These are phyloP conservation scores for Brachionus calyciflorus DNA, from an alignment of 1,140 invertebrate species.

Conservation along the genomic window DNA sequence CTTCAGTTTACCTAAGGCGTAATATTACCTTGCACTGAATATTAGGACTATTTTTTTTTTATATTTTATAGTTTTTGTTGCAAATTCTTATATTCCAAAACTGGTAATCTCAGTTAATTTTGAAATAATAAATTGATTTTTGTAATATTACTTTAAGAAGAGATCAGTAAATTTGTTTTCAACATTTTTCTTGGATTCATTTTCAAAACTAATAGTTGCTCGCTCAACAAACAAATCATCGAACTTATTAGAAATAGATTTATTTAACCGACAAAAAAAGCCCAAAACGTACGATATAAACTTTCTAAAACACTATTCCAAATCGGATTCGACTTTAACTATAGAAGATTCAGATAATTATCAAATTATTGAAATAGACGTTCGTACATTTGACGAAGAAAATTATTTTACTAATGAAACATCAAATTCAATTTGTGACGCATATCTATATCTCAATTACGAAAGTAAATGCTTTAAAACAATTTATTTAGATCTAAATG, in stretches of 20 bases:
- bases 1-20: no score
- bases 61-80: no score
- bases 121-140: background rate
- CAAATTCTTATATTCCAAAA: no score
- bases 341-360: background rate
- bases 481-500: background rate
- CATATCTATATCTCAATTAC: conserved; percentile 13
- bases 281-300: background rate
- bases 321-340: background rate
- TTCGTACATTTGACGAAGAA: conserved; percentile 6
- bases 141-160: background rate
- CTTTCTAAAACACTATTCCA: background rate
- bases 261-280: background rate
- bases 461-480: conserved; percentile 19
- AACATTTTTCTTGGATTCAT: background rate
- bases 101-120: no score
- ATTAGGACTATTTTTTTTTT: no score
- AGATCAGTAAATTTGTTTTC: background rate
- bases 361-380: background rate
- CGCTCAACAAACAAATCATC: background rate
- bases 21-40: no score
- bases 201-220: background rate
- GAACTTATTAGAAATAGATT: background rate
- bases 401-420: background rate
- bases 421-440: background rate